Conservation (phyloP, 2,797 vertebrate genomes). For the Bryconaethiops microstoma region DNA sequence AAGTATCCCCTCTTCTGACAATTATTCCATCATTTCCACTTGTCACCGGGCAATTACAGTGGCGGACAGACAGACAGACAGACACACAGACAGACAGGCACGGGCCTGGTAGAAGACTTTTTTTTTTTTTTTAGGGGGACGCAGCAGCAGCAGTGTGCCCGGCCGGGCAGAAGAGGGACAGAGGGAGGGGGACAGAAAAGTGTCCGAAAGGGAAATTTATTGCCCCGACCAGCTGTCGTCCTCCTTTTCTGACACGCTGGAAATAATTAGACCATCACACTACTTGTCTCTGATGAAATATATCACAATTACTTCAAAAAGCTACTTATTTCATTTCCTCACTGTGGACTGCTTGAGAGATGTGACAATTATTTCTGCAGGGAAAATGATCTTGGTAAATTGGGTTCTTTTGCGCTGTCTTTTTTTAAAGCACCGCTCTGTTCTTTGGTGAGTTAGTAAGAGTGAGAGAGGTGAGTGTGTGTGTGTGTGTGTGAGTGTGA, state of each 20-base stretch:
- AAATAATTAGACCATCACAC: constrained; percentile 85
- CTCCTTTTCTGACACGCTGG: constrained; percentile 82
- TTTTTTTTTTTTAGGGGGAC: not conserved
- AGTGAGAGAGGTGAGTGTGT: constrained; percentile 39
- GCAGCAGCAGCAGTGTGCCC: constrained; percentile 43
- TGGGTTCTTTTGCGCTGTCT: constrained; percentile 53
- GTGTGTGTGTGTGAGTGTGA: constrained; percentile 60
- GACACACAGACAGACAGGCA: constrained; percentile 69
- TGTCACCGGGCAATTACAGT: constrained; percentile 96
- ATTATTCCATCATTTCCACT: constrained; percentile 99
- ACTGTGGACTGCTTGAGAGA: constrained; percentile 67
- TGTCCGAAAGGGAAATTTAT: constrained; percentile 93
- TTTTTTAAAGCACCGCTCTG: constrained; percentile 30
- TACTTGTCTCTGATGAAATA: constrained; percentile 79
- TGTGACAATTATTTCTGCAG: constrained; percentile 70
- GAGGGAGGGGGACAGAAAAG: constrained; percentile 73
- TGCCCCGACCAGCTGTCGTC: constrained; percentile 82
- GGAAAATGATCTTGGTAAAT: constrained; percentile 75
- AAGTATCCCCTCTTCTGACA: constrained; percentile 88
- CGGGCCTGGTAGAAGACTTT: no score
- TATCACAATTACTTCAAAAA: constrained; percentile 80
- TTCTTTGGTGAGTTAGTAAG: constrained; percentile 25
- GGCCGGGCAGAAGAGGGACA: constrained; percentile 16
- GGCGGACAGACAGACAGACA: constrained; percentile 72
- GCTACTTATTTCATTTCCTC: constrained; percentile 74